Evolutionary conservation across 1,140 invertebrate species (phyloP), one percentile per base, ranked within the genome.

Genomic region (Coenobita brevimanus): DNA sequence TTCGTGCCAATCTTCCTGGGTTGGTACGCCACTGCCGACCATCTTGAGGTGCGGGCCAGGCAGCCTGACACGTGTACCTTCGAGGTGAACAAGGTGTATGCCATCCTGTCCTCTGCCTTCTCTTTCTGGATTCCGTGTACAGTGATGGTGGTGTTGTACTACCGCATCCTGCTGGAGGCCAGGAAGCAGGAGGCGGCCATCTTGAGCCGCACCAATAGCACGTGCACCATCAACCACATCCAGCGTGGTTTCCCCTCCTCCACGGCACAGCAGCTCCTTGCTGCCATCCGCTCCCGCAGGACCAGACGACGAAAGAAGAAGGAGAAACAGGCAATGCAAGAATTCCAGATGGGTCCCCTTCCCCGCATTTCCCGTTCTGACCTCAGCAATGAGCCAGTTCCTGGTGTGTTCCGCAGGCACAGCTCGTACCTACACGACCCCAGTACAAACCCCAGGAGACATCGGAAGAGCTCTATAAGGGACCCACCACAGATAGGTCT

Each of bases 51-150:
- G 92, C 96, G 96, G 10, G 96, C 84, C 1, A 36, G 71, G 3
- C 43, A 91, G 21, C 90, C 90, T 13, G 76, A 89, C 21, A 54
- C 27, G 8, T 91, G 90, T 76, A 90, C 94, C 90, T 98, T 98
- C 92, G 95, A 95, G 85, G 97, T 98, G 87, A 99, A 98, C 93
- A 95, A 95, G 92, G 94, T 95, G 2, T 99, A 98, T 91, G 97
- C 97, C 36, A 94, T 98, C 85, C 94, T 99, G 57, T 98, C 97
- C 27, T 98, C 97, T 38, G 96, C 96, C 92, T 95, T 99, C 71
- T 98, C 97, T 91, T 99, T 99, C 92, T 99, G 98, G 97, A 95
- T 98, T 71, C 98, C 98, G 0, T 97, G 97, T 50, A 95, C 97
- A 90, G 97, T 98, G 89, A 99, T 99, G 97, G 94, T 98, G 79